A percentile compares a stretch with the other conserved stretches of the same genome.
These are phyloP conservation scores for Hypanus sabinus DNA, from an alignment of 2,113 vertebrate species.

Conservation along the genomic window DNA sequence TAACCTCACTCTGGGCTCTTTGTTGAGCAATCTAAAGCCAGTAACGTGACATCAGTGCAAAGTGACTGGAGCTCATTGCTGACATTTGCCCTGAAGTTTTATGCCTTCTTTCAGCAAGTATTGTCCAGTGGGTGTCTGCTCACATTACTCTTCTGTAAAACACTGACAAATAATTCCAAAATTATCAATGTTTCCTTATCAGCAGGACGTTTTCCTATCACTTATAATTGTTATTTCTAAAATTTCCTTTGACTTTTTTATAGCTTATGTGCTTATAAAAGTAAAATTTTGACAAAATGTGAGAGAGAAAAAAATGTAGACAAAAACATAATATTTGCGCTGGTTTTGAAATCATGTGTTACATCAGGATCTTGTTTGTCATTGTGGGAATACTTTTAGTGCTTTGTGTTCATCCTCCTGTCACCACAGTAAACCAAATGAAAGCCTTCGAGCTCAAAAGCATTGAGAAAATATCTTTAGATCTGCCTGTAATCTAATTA, in stretches of 20 bases:
- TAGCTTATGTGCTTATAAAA: not conserved
- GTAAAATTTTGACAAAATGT: not conserved
- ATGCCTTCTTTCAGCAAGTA: not conserved
- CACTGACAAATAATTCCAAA: not conserved
- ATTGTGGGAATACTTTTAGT: not conserved
- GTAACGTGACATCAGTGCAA: not conserved
- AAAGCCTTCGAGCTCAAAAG: not conserved
- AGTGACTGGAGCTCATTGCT: not conserved
- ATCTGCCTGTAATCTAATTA: slow-evolving; percentile 19
- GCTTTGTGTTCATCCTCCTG: not conserved
- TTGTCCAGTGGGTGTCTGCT: not conserved
- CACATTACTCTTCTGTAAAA: not conserved
- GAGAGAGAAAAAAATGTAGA: not conserved
- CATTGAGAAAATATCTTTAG: not conserved
- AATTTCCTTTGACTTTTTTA: not conserved
- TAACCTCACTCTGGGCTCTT: not conserved
- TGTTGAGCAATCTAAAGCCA: not conserved
- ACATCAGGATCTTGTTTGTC: not conserved
- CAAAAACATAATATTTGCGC: not conserved
- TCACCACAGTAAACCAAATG: not conserved
- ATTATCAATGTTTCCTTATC: not conserved
- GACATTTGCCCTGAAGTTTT: not conserved
- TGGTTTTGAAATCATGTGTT: not conserved
- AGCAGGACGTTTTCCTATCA: not conserved
- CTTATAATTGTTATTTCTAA: not conserved